Conservation (phyloP, 2,888 invertebrate species). For the Eilema caniola region DNA sequence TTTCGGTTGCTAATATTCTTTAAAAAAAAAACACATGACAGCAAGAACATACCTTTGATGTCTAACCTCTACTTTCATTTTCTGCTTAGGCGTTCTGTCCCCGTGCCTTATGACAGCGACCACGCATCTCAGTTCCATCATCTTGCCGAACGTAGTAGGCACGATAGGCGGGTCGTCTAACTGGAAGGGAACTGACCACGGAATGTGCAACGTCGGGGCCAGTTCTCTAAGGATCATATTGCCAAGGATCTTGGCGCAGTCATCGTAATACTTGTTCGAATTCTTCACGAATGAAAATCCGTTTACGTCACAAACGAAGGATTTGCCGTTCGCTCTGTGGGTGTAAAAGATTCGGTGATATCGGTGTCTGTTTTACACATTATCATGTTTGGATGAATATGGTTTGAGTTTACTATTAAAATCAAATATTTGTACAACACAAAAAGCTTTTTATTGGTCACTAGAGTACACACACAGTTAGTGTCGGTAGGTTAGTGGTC, state of each 20-base stretch:
- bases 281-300: constrained; percentile 99
- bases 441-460: background rate
- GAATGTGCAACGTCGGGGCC: constrained; percentile 98
- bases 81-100: constrained; percentile 99
- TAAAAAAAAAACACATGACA: no score
- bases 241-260: constrained; percentile 99
- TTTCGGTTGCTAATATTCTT: no score
- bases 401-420: background rate
- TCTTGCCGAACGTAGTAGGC: constrained; percentile 99
- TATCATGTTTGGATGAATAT: background rate
- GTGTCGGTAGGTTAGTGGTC: no score
- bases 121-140: constrained; percentile 97
- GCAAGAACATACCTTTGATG: constrained; percentile 91
- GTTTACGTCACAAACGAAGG: constrained; percentile 99
- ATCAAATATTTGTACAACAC: no score
- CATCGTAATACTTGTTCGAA: constrained; percentile 99
- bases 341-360: background rate
- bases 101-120: constrained; percentile 99
- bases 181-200: constrained; percentile 99
- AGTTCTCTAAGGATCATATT: constrained; percentile 98
- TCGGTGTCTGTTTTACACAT: background rate
- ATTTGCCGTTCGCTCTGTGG: constrained; percentile 97
- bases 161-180: constrained; percentile 99
- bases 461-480: background rate
- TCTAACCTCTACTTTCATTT: constrained; percentile 99